A percentile compares a stretch with the other conserved stretches of the same genome.
phyloP scores from a whole-genome alignment of 1,140 invertebrate species.

The Harpegnathos saltator region DNA sequence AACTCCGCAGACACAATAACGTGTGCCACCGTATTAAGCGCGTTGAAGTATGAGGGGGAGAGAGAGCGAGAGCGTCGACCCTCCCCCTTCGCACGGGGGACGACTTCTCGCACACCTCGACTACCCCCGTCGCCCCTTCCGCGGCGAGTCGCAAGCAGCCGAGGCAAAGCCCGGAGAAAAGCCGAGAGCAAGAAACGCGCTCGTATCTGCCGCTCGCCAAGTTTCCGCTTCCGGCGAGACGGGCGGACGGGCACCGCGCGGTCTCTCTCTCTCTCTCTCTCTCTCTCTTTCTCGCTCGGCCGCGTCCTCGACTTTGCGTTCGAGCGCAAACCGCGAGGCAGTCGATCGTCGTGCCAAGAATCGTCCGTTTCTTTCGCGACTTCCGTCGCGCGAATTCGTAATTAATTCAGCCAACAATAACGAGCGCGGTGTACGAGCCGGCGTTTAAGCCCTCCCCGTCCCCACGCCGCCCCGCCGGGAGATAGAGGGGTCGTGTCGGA shows the following conservation, averaged over 20 bases:
- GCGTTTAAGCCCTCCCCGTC: no score
- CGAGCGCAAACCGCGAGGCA: neutral
- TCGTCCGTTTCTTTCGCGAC: constrained; percentile 36
- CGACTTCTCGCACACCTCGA: constrained; percentile 7
- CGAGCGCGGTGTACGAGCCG: constrained; percentile 18
- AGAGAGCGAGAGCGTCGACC: constrained; percentile 55
- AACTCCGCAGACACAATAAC: constrained; percentile 70
- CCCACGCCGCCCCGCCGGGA: neutral
- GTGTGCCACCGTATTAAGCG: constrained; percentile 66
- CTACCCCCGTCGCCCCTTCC: no score
- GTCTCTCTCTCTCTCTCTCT: no score
- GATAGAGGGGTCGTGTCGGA: neutral
- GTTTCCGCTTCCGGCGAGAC: constrained; percentile 37
- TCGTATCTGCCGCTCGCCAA: constrained; percentile 39
- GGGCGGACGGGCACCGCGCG: no score
- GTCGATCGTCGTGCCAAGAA: constrained; percentile 13
- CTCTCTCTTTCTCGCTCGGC: no score
- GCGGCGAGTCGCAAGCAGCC: neutral
- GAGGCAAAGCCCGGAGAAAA: neutral
- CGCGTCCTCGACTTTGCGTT: constrained; percentile 7
- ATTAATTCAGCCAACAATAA: constrained; percentile 57
- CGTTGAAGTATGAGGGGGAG: constrained; percentile 60
- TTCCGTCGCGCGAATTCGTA: constrained; percentile 45
- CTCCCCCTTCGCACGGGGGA: neutral
- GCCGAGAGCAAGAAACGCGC: constrained; percentile 23